Evolutionary conservation across 2,113 vertebrate genomes (phyloP).

Genomic region (Cyanistes caeruleus): DNA sequence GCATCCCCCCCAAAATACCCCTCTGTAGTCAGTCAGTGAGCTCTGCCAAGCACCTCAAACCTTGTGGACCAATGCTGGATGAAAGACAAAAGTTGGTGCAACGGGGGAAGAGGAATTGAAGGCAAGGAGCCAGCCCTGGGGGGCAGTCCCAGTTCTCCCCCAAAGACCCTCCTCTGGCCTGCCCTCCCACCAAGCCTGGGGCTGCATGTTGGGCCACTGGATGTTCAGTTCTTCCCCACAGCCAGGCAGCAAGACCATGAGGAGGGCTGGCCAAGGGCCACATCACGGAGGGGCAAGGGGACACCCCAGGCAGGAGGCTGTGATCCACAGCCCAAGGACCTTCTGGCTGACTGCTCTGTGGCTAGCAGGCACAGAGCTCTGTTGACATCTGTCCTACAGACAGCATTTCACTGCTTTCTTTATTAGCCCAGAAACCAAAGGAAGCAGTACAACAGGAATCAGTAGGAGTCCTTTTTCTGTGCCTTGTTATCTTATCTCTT

Average conservation of each 20-base stretch:
- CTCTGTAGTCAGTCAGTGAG: background rate
- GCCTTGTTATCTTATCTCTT: slow-evolving; percentile 31
- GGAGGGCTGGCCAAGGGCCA: background rate
- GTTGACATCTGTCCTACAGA: background rate
- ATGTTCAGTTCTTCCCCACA: background rate
- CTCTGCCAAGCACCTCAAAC: background rate
- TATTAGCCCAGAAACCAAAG: accelerated
- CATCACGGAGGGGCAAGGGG: accelerated
- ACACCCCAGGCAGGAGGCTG: background rate
- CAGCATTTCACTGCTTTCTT: background rate
- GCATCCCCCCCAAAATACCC: accelerated
- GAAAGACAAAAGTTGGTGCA: background rate
- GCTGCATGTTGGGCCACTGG: accelerated
- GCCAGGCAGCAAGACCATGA: accelerated
- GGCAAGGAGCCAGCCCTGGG: background rate
- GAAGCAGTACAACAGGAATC: background rate
- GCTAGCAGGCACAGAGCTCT: background rate
- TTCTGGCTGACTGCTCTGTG: background rate
- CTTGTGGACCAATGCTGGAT: background rate
- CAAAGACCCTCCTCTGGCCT: background rate
- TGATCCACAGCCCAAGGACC: background rate
- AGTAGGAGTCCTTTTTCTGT: background rate
- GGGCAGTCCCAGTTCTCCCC: background rate
- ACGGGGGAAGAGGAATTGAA: background rate
- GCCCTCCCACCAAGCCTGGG: background rate